Conservation (phyloP, 2,113 vertebrate species). For the Aythya baeri region DNA sequence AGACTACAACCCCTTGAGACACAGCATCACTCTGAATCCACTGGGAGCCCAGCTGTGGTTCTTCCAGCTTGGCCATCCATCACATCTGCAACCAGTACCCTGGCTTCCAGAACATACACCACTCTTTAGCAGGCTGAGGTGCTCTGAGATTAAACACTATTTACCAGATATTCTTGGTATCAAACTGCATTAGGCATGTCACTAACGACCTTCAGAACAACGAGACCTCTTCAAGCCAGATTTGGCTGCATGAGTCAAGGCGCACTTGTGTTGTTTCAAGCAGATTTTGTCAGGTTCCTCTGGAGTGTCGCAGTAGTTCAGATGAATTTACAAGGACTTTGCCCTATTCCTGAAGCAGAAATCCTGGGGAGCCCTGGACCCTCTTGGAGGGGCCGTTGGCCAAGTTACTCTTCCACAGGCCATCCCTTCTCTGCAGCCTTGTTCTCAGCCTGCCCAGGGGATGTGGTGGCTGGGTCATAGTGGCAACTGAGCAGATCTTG, state of each 20-base stretch:
- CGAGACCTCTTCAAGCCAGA: background rate
- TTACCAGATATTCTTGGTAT: background rate
- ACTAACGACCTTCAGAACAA: background rate
- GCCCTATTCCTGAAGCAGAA: background rate
- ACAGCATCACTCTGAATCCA: background rate
- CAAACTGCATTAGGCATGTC: background rate
- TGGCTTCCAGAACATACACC: background rate
- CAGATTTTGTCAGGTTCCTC: background rate
- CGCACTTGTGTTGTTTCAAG: background rate
- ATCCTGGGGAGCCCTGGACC: background rate
- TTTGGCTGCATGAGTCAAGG: background rate
- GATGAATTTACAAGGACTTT: background rate
- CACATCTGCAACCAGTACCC: background rate
- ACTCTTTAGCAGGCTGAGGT: background rate
- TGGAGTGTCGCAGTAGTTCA: background rate
- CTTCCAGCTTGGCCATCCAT: background rate
- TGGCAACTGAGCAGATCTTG: background rate
- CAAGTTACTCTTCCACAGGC: background rate
- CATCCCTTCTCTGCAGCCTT: background rate
- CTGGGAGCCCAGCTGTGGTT: background rate
- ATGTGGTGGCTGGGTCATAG: fast-evolving
- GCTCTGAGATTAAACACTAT: background rate
- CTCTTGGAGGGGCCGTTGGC: no score
- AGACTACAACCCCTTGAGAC: background rate
- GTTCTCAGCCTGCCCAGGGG: no score